phyloP scores from a whole-genome alignment of 2,888 invertebrate genomes.

The Aquatica leii region DNA sequence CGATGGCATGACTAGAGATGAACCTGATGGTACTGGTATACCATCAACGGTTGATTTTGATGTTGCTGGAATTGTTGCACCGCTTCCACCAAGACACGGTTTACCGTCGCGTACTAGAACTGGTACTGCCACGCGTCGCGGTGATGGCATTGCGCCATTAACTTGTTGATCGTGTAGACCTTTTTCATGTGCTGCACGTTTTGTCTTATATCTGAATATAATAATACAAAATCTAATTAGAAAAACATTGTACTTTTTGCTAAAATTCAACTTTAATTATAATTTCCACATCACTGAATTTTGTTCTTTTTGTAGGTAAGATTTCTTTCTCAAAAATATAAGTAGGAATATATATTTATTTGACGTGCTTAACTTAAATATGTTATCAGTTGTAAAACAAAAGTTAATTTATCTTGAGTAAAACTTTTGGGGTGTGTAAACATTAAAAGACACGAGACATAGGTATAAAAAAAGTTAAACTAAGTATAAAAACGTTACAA shows the following conservation, averaged over 20 bases:
- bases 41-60: conserved; percentile 50
- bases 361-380: too few relatives aligned
- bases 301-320: too few relatives aligned
- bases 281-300: too few relatives aligned
- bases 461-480: too few relatives aligned
- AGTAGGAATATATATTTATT: too few relatives aligned
- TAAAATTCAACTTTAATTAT: too few relatives aligned
- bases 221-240: too few relatives aligned
- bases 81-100: conserved; percentile 76
- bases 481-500: too few relatives aligned
- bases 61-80: conserved; percentile 42
- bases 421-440: background rate
- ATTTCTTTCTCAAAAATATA: too few relatives aligned
- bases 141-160: conserved; percentile 70
- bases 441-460: background rate
- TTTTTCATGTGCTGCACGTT: conserved; percentile 96
- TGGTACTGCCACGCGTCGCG: conserved; percentile 91
- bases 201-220: conserved; percentile 92
- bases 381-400: too few relatives aligned
- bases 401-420: background rate
- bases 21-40: conserved; percentile 46
- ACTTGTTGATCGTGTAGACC: conserved; percentile 70
- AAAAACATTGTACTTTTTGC: too few relatives aligned
- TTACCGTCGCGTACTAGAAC: conserved; percentile 94
- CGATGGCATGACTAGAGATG: conserved; percentile 56